Percentiles rank a stretch among this genome's conserved stretches.
Conservation (phyloP, 2,888 invertebrate genomes). For the Operophtera brumata region DNA sequence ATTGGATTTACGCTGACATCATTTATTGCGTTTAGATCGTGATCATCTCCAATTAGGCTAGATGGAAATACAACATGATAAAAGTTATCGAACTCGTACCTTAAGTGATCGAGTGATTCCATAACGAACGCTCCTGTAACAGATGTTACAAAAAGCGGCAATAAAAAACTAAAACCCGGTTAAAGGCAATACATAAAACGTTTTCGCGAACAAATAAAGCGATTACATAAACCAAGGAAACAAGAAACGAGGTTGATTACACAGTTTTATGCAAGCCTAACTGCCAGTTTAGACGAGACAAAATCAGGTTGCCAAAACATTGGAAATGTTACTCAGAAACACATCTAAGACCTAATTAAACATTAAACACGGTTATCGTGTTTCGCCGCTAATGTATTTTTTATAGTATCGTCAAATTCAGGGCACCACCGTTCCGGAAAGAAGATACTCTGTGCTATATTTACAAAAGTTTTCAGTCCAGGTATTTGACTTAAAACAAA, state of each 20-base stretch:
- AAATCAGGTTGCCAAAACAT: constrained; percentile 55
- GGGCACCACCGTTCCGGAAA: constrained; percentile 25
- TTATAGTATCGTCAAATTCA: constrained; percentile 26
- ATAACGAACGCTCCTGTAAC: constrained; percentile 1
- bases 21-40: constrained; percentile 26
- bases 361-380: constrained; percentile 64
- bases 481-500: neutral
- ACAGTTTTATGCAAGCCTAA: constrained; percentile 31
- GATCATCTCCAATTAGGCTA: constrained; percentile 23
- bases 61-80: constrained; percentile 19
- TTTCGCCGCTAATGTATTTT: constrained; percentile 37
- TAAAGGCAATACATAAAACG: constrained; percentile 23
- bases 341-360: constrained; percentile 55
- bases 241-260: constrained; percentile 34
- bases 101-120: constrained; percentile 4
- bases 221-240: constrained; percentile 29
- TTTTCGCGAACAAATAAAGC: constrained; percentile 29
- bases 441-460: constrained; percentile 15
- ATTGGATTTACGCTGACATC: constrained; percentile 28
- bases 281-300: constrained; percentile 17
- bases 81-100: constrained; percentile 15
- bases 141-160: constrained; percentile 5
- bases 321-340: constrained; percentile 49
- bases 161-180: constrained; percentile 22
- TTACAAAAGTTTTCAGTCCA: neutral